Conservation (phyloP, 1,140 invertebrate genomes). For the Ceratoteleas bidentatus region DNA sequence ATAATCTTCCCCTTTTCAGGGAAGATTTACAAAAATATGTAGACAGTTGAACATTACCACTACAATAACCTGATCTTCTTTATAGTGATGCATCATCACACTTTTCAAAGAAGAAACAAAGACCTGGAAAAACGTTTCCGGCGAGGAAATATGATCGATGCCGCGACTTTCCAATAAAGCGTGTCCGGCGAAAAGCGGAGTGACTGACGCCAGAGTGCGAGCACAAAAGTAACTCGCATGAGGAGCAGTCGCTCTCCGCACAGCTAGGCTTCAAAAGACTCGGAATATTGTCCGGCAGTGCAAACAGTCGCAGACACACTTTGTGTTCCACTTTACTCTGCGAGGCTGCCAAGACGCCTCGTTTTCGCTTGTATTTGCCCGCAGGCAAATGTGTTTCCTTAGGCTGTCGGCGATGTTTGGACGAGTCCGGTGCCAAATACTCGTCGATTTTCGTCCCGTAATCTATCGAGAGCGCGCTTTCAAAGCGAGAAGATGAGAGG, state of each 20-base stretch:
- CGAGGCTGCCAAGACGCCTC: conserved; percentile 71
- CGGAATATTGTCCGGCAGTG: conserved; percentile 78
- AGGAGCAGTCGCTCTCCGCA: conserved; percentile 64
- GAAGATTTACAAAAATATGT: no score
- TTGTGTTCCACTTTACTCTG: conserved; percentile 76
- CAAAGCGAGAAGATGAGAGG: conserved; percentile 50
- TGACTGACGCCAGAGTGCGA: conserved; percentile 28
- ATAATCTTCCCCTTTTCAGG: no score
- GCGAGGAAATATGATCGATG: conserved; percentile 2
- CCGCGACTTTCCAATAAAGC: conserved; percentile 38
- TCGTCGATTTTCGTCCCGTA: conserved; percentile 69
- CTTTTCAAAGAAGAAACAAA: no score
- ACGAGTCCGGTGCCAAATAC: conserved; percentile 71
- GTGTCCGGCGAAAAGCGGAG: conserved; percentile 27
- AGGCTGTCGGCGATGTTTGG: conserved; percentile 78
- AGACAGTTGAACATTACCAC: no score
- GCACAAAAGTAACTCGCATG: conserved; percentile 68
- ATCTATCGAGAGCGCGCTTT: conserved; percentile 66
- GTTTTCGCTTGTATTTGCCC: conserved; percentile 74
- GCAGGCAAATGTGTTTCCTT: conserved; percentile 81
- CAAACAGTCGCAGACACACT: conserved; percentile 78
- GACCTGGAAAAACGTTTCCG: no score
- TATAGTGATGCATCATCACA: no score
- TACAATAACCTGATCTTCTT: no score
- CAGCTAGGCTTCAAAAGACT: conserved; percentile 75